Evolutionary conservation across 2,113 vertebrate species (phyloP).

Genomic region (Catagonus wagneri): DNA sequence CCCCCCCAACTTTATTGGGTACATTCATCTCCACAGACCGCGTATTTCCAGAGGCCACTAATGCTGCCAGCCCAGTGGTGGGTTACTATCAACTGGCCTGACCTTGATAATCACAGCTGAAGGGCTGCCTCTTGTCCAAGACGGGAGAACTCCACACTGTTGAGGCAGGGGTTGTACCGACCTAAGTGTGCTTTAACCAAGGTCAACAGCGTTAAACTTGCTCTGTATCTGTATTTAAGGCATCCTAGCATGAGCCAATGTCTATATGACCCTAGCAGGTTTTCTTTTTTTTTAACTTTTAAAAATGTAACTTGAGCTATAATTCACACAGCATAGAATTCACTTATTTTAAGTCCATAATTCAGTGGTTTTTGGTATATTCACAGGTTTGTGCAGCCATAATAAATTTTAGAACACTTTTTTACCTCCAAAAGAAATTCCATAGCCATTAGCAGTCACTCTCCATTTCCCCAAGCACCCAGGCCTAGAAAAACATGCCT

Average conservation of each 20-base stretch:
- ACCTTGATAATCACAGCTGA: not conserved
- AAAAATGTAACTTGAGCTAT: not conserved
- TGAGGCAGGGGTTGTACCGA: not conserved
- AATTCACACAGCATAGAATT: not conserved
- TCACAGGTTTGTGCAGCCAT: not conserved
- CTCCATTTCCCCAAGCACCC: not conserved
- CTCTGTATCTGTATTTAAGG: not conserved
- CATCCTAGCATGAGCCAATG: not conserved
- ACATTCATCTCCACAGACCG: conserved; percentile 56
- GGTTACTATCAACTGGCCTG: not conserved
- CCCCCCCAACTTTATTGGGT: conserved; percentile 52
- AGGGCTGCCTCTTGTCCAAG: not conserved
- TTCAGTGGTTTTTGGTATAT: not conserved
- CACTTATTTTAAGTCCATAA: not conserved
- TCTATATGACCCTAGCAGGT: not conserved
- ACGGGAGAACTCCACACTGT: too few relatives aligned
- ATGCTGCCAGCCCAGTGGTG: not conserved
- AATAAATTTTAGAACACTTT: not conserved
- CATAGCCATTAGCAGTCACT: not conserved
- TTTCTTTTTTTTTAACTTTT: not conserved
- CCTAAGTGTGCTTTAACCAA: not conserved
- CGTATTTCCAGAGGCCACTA: not conserved
- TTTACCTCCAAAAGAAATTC: not conserved
- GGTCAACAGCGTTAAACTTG: not conserved
- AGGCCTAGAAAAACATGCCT: not conserved